Conservation (phyloP, 2,888 invertebrate genomes). For the Caenorhabditis becei region DNA sequence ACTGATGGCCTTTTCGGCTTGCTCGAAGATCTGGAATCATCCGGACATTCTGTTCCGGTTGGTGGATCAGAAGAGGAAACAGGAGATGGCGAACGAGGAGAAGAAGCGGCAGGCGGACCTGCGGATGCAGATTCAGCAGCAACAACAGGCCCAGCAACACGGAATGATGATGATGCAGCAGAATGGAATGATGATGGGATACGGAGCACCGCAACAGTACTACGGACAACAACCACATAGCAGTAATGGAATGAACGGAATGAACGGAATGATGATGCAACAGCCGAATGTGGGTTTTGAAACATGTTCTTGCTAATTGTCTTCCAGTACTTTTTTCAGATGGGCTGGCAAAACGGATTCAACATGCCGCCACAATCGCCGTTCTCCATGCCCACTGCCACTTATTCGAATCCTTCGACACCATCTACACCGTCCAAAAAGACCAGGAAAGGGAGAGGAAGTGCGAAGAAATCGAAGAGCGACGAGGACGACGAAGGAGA, state of each 20-base stretch:
- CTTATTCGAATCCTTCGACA: conserved; percentile 16
- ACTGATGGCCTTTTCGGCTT: conserved; percentile 96
- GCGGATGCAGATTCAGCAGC: conserved; percentile 3
- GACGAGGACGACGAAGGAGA: conserved; percentile 48
- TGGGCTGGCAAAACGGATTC: conserved; percentile 6
- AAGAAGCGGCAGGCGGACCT: conserved; percentile 30
- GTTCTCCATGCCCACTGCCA: conserved; percentile 13
- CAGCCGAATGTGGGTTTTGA: conserved; percentile 19
- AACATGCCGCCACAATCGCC: background rate
- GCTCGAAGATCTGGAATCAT: conserved; percentile 88
- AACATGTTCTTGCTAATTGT: too few species aligned
- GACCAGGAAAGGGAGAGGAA: conserved; percentile 8
- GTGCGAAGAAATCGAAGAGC: conserved; percentile 26
- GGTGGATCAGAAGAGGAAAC: conserved; percentile 46
- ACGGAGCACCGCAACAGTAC: conserved; percentile 17
- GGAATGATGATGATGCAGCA: conserved; percentile 16
- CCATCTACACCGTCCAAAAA: conserved; percentile 45
- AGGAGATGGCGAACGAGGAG: conserved; percentile 36
- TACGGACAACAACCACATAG: conserved; percentile 5
- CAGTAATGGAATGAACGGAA: conserved; percentile 23
- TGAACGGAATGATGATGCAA: conserved; percentile 5
- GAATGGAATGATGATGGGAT: conserved; percentile 30
- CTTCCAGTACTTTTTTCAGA: conserved; percentile 17
- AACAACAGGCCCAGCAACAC: conserved; percentile 30
- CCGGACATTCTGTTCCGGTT: conserved; percentile 82